A percentile compares a stretch with the other conserved stretches of the same genome.
Conservation (phyloP, 2,113 vertebrate species). For the Podarcis raffonei region DNA sequence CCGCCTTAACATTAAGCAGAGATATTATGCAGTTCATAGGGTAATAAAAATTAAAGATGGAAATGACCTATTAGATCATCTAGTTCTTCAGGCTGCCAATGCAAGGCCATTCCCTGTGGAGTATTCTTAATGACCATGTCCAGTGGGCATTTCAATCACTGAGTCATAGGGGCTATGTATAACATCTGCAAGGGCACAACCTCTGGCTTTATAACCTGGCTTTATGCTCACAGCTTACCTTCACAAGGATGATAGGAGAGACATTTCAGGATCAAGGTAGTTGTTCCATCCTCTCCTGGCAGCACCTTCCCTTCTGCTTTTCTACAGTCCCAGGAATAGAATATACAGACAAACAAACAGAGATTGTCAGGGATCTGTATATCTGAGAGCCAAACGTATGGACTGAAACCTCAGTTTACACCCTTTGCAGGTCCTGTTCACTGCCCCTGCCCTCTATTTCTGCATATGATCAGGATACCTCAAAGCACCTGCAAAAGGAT, state of each 20-base stretch:
- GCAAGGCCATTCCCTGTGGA: slow-evolving; percentile 28
- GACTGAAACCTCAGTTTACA: not conserved
- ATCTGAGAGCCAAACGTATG: not conserved
- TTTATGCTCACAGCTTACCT: not conserved
- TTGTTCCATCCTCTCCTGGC: not conserved
- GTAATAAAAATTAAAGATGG: slow-evolving; percentile 34
- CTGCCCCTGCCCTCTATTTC: not conserved
- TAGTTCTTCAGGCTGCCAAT: slow-evolving; percentile 15
- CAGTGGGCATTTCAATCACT: not conserved
- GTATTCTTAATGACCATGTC: not conserved
- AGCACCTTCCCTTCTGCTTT: not conserved
- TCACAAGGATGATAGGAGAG: not conserved
- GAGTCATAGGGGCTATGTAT: not conserved
- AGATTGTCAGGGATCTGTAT: not conserved
- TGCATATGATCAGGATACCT: not conserved
- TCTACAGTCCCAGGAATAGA: not conserved
- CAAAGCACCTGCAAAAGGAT: not conserved
- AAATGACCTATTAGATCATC: slow-evolving; percentile 42
- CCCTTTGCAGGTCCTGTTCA: not conserved
- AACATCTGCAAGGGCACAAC: slow-evolving; percentile 5
- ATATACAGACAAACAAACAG: not conserved
- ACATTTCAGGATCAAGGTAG: not conserved
- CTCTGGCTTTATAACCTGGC: not conserved
- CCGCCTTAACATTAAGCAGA: slow-evolving; percentile 53
- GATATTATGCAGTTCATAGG: slow-evolving; percentile 32